A percentile compares a stretch with the other conserved stretches of the same genome.
Conservation (phyloP, 2,113 vertebrate genomes). For the Anhinga rufa region DNA sequence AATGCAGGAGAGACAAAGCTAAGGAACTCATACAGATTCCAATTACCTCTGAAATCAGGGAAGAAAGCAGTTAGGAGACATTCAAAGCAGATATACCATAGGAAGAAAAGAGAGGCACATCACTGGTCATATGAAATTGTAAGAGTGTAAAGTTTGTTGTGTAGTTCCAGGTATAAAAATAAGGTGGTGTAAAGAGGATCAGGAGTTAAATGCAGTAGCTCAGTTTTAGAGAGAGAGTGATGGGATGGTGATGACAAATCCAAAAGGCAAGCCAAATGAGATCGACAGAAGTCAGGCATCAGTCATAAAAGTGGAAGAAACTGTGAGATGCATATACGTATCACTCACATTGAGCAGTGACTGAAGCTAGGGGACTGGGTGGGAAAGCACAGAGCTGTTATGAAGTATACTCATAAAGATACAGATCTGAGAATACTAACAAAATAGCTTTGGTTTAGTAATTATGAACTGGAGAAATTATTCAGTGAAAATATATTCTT, state of each 20-base stretch:
- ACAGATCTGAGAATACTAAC: background rate
- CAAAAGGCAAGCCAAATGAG: background rate
- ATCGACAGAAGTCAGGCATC: background rate
- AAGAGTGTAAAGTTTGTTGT: background rate
- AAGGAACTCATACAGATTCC: background rate
- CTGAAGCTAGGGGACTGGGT: background rate
- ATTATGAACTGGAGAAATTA: background rate
- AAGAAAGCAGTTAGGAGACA: background rate
- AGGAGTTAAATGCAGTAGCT: background rate
- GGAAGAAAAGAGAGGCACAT: background rate
- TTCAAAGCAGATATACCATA: background rate
- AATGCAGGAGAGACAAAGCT: background rate
- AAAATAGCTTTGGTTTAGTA: background rate
- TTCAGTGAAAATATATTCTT: background rate
- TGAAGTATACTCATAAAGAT: background rate
- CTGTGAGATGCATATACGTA: background rate
- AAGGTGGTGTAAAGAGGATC: background rate
- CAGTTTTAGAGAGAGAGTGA: background rate
- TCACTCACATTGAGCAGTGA: background rate
- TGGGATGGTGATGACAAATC: background rate
- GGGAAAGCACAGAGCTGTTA: background rate
- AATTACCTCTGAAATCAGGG: background rate
- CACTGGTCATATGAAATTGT: background rate
- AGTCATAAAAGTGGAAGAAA: background rate
- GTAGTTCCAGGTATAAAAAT: background rate